Evolutionary conservation across 2,888 invertebrate genomes (phyloP).

Genomic region (Sarcophaga carnaria): DNA sequence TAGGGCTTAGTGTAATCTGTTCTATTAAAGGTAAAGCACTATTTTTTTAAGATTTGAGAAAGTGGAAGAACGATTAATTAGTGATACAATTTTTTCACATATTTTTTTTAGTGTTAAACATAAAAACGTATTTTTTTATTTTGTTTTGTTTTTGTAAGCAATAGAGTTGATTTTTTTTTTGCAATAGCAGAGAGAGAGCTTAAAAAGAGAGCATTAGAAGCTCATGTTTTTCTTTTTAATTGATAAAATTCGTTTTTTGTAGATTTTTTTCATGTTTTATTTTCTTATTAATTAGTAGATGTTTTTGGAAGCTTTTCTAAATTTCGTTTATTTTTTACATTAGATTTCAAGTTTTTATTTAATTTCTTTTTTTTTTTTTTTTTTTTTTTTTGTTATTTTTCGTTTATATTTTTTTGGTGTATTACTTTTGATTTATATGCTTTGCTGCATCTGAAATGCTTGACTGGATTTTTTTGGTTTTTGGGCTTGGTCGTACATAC

Average conservation of each 20-base stretch:
- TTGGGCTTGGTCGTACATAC: conserved; percentile 77
- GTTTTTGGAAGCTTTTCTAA: no score
- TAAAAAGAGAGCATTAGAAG: no score
- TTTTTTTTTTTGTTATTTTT: conserved; percentile 39
- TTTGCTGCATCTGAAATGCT: conserved; percentile 73
- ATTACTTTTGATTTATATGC: conserved; percentile 62
- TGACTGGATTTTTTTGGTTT: conserved; percentile 75
- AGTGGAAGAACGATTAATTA: neutral
- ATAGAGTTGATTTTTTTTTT: no score
- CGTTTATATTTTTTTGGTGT: conserved; percentile 46
- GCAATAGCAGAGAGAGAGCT: no score
- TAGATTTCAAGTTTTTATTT: conserved; percentile 14
- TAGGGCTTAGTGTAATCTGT: neutral
- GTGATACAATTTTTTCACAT: neutral
- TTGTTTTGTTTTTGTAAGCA: no score
- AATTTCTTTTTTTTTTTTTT: conserved; percentile 9
- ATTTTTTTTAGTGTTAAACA: neutral
- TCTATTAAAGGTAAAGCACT: neutral
- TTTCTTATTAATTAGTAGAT: neutral
- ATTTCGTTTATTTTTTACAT: conserved; percentile 29
- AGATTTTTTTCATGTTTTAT: neutral
- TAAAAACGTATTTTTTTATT: no score
- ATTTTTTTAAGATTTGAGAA: no score
- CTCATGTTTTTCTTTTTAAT: no score
- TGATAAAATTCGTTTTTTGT: no score